Base-by-base conservation (phyloP, 1,140 invertebrate species). In the Metopolophium dirhodum region DNA sequence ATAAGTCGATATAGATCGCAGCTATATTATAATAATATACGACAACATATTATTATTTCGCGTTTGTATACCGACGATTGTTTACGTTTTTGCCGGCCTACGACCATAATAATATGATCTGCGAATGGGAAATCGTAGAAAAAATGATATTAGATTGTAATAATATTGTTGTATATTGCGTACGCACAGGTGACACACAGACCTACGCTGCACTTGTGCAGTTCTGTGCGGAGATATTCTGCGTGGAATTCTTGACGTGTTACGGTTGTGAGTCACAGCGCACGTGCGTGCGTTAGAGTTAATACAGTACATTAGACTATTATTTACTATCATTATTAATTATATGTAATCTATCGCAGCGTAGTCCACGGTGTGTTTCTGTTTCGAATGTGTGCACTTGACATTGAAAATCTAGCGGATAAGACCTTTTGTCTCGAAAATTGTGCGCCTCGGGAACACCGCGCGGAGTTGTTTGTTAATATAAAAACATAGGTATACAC, bases 391-490 rank as follows among this genome's bases (percentile, higher is more conserved):
- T 22, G 23, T 41, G 47, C 11, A 14, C n/a, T 54, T n/a, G n/a
- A 89, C 51, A 89, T 57, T 89, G n/a, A 41, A 35, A 26, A n/a
- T 51, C 86, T 87, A n/a, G 30, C 35, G 35, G 37, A 90, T 41
- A 61, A 90, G 37, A 90, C 51, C 54, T 90, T 90, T 90, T 90
- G 88, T 90, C 88, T 45, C 37, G 54, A 45, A 90, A 90, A 90
- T 20, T 61, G 51, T 90, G 54, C 54, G 35, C 54, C 88, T 41
- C 35, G 54, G 54, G 88, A 57, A 26, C 49, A 23, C 11, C 87
- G 20, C 41, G 7, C 20, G 86, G 11, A 9, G 22, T 51, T 77
- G n/a, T n/a, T 77, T n/a, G n/a, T 45, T 87, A 47, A 87, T 49
- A 30, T 45, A 49, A 49, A 87, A 87, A 87, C 30, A 35, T 49